These are phyloP conservation scores for Thymelicus sylvestris DNA, from an alignment of 2,888 invertebrate genomes.

Conservation along the genomic window DNA sequence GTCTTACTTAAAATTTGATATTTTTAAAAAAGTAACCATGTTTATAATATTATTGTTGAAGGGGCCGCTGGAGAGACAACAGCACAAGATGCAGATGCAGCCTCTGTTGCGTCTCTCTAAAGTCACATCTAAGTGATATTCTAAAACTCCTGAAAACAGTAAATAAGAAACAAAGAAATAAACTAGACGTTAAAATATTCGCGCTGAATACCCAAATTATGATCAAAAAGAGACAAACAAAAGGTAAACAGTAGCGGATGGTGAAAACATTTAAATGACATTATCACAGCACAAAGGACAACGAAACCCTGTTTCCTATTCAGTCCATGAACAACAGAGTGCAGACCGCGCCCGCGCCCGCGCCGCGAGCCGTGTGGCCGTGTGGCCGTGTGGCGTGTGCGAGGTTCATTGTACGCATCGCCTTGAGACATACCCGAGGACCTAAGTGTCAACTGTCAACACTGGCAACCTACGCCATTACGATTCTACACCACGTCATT, in stretches of 20 bases:
- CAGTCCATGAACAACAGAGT: constrained; percentile 13
- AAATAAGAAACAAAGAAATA: no score
- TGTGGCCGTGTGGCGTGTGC: no score
- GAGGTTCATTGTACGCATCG: constrained; percentile 27
- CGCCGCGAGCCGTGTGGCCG: not conserved
- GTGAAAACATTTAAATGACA: constrained; percentile 13
- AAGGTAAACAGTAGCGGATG: not conserved
- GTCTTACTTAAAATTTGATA: no score
- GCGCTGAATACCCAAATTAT: not conserved
- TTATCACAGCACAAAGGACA: constrained; percentile 1
- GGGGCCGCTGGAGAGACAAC: no score
- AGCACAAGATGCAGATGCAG: no score
- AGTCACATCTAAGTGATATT: no score
- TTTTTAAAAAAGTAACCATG: no score
- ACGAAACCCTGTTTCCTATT: constrained; percentile 22
- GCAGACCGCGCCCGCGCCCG: not conserved
- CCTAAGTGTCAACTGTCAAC: constrained; percentile 14
- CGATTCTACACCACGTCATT: no score
- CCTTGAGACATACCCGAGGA: constrained; percentile 18
- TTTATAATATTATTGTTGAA: no score
- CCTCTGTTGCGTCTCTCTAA: no score
- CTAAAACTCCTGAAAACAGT: no score
- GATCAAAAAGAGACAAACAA: not conserved
- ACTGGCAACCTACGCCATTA: not conserved
- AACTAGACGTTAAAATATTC: not conserved